These are phyloP conservation scores for Danaus melanippus DNA, from an alignment of 1,140 invertebrate genomes.

Conservation along the genomic window DNA sequence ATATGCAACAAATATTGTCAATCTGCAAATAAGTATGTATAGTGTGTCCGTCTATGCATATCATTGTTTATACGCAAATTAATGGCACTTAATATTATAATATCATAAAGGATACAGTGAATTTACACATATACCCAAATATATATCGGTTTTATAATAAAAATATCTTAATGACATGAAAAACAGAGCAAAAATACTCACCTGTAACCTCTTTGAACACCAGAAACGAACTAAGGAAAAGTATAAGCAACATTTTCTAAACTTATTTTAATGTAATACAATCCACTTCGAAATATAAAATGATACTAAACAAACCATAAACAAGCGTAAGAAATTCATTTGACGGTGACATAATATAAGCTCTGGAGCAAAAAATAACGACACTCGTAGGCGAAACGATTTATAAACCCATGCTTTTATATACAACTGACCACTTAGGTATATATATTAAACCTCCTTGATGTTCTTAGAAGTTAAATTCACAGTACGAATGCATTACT, in stretches of 20 bases:
- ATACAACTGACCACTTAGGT: neutral
- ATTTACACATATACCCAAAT: no score
- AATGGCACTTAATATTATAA: no score
- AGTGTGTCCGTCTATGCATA: no score
- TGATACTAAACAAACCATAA: neutral
- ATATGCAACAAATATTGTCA: no score
- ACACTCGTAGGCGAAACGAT: neutral
- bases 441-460: constrained; percentile 1
- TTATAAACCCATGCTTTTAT: neutral
- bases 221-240: neutral
- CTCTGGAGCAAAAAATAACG: constrained; percentile 4
- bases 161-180: no score
- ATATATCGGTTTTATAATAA: no score
- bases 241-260: neutral
- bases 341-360: constrained; percentile 11
- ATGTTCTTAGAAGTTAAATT: constrained; percentile 4
- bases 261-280: neutral
- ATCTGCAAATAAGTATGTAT: no score
- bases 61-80: no score
- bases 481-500: constrained; percentile 2
- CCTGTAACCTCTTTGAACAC: constrained; percentile 1
- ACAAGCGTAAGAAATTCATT: neutral
- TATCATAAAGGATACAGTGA: no score
- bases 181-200: neutral
- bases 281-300: constrained; percentile 7